Percentiles rank a stretch among this genome's conserved stretches.
phyloP scores from a whole-genome alignment of 1,140 invertebrate species.

The Hyphantria cunea region DNA sequence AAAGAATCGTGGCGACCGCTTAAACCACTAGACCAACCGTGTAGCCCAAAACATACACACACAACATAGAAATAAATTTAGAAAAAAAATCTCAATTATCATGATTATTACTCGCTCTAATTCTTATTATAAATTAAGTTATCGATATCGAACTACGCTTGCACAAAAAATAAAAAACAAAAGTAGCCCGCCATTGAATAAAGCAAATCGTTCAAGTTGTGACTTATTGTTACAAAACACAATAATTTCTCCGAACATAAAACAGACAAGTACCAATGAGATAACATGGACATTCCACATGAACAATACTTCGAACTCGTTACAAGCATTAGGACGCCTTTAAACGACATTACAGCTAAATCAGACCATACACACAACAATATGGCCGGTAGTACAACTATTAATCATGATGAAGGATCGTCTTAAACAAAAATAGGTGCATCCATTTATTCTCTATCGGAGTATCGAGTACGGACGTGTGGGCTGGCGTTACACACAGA shows the following conservation, averaged over 20 bases:
- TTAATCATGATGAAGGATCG: constrained; percentile 71
- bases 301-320: constrained; percentile 13
- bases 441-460: constrained; percentile 69
- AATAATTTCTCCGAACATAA: not conserved
- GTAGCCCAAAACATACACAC: too few relatives aligned
- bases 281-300: not conserved
- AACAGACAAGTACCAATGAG: not conserved
- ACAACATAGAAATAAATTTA: too few relatives aligned
- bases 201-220: too few relatives aligned
- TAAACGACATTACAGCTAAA: constrained; percentile 69
- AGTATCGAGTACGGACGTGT: constrained; percentile 43
- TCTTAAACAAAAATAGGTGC: constrained; percentile 62
- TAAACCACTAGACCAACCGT: too few relatives aligned
- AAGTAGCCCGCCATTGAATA: too few relatives aligned
- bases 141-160: too few relatives aligned
- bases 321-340: constrained; percentile 42
- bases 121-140: too few relatives aligned
- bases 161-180: too few relatives aligned
- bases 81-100: too few relatives aligned
- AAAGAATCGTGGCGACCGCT: too few relatives aligned
- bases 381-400: constrained; percentile 40
- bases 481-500: constrained; percentile 40
- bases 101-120: too few relatives aligned
- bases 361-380: constrained; percentile 61
- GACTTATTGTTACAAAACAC: too few relatives aligned